Base-by-base conservation (phyloP, 1,140 invertebrate species). In the Ditylenchus dipsaci region DNA sequence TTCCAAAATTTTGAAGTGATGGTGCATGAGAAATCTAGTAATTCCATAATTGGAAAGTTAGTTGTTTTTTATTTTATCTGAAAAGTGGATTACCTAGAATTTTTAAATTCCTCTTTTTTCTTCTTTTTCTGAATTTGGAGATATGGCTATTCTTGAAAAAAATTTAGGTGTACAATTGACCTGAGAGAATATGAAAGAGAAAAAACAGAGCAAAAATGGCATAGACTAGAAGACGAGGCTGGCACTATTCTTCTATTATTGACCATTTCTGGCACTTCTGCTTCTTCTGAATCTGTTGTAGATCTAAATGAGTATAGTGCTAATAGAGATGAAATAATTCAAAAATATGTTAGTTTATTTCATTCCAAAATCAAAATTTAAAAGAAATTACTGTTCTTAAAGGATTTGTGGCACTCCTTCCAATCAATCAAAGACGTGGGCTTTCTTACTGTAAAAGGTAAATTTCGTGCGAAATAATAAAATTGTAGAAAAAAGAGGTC, bases 251-350 rank as follows among this genome's bases (percentile, higher is more conserved):
- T 90, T 79, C 85, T 97, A 3, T 86, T 97, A 62, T 84, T 97
- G 0, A 97, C 94, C 0, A 94, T 95, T 19, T 96, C 91, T 74
- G 94, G 93, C 0, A 95, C 91, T 0, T 91, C 91, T 0, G 91
- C 68, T 17, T 78, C 74, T 1, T 33, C 38, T 30, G 68, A 58
- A 45, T 53, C 76, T 42, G 72, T 80, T 29, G 68, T 72, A 42
- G 72, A 77, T 69, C 43, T 78, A 26, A 59, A 67, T 21, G 73
- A 80, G 30, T 73, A 77, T 56, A 64, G 53, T 27, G 65, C 63
- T 82, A 74, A 86, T 95, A 61, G 78, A 45, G 73, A 68, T 45
- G 64, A 60, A 30, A 67, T 74, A n/a, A 58, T 78, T 21, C 87
- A 88, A 63, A 88, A 89, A 86, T 96, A 95, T 86, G 90, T 91